Conservation (phyloP, 2,888 invertebrate genomes). For the Ichneumon xanthorius region DNA sequence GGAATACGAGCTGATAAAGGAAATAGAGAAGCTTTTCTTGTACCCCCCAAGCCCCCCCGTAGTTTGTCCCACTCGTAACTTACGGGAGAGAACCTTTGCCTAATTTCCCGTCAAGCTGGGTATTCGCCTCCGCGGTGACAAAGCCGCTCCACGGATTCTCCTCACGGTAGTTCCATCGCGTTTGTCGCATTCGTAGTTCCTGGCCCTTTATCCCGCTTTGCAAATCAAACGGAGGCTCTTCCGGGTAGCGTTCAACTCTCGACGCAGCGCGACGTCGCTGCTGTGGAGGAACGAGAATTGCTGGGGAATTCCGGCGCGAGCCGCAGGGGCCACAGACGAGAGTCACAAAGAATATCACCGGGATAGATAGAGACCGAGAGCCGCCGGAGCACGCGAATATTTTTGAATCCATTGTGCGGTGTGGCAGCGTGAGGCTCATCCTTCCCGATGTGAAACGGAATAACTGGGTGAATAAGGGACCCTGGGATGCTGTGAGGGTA, state of each 20-base stretch:
- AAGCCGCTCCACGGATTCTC: conserved; percentile 20
- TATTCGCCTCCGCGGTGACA: conserved; percentile 41
- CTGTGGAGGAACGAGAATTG: not conserved
- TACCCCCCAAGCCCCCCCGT: not conserved
- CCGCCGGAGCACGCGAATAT: conserved; percentile 52
- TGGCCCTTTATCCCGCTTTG: conserved; percentile 45
- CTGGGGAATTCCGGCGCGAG: not conserved
- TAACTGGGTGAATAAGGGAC: conserved; percentile 57
- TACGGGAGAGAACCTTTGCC: too few relatives aligned
- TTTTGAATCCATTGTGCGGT: conserved; percentile 62
- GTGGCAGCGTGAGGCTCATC: conserved; percentile 44
- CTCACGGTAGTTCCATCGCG: conserved; percentile 36
- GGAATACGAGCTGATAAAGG: conserved; percentile 44
- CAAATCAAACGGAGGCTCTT: conserved; percentile 38
- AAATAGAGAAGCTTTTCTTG: conserved; percentile 34
- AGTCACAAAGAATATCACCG: conserved; percentile 60
- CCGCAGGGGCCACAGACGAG: conserved; percentile 25
- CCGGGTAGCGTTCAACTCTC: not conserved
- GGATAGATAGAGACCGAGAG: not conserved
- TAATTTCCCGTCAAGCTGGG: conserved; percentile 18
- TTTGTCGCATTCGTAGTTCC: conserved; percentile 40
- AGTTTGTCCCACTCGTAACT: not conserved
- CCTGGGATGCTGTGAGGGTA: conserved; percentile 21
- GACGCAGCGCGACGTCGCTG: not conserved
- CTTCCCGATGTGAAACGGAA: conserved; percentile 57